phyloP scores from a whole-genome alignment of 2,113 vertebrate genomes.

The Tetrax tetrax region DNA sequence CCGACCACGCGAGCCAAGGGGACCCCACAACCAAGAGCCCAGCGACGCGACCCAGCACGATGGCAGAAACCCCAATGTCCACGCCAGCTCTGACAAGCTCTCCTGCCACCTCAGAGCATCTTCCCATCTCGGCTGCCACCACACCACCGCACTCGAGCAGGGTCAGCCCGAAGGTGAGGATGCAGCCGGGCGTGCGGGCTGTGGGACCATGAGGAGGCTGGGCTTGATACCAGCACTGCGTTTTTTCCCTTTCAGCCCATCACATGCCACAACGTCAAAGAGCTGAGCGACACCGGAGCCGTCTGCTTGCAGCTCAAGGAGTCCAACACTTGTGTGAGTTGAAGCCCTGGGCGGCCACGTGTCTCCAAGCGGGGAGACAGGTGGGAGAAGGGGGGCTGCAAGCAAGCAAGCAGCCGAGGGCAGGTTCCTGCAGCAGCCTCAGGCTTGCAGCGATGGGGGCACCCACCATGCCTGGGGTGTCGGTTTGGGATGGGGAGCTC shows the following conservation, averaged over 20 bases:
- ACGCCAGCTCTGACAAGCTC: fast-evolving
- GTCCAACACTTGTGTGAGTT: slow-evolving; percentile 74
- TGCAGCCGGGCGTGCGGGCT: fast-evolving
- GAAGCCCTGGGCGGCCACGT: fast-evolving
- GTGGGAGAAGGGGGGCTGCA: background rate
- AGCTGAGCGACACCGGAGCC: slow-evolving; percentile 12
- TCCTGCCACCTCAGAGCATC: background rate
- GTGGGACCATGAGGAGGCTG: background rate
- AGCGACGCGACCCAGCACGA: fast-evolving
- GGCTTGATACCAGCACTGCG: fast-evolving
- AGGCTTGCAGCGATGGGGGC: background rate
- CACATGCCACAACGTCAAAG: slow-evolving; percentile 31
- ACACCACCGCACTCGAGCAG: fast-evolving
- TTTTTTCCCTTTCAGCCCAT: slow-evolving; percentile 52
- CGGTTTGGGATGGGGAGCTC: background rate
- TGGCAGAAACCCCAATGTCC: fast-evolving
- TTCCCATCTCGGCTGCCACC: fast-evolving
- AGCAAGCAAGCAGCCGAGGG: background rate
- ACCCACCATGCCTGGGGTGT: fast-evolving
- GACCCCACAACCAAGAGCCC: background rate
- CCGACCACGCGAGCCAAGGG: fast-evolving
- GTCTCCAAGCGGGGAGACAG: background rate
- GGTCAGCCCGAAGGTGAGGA: background rate
- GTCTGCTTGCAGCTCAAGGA: slow-evolving; percentile 70
- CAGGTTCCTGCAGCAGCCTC: background rate